Base-by-base conservation (phyloP, 2,888 invertebrate species). In the Myopa tessellatipennis region DNA sequence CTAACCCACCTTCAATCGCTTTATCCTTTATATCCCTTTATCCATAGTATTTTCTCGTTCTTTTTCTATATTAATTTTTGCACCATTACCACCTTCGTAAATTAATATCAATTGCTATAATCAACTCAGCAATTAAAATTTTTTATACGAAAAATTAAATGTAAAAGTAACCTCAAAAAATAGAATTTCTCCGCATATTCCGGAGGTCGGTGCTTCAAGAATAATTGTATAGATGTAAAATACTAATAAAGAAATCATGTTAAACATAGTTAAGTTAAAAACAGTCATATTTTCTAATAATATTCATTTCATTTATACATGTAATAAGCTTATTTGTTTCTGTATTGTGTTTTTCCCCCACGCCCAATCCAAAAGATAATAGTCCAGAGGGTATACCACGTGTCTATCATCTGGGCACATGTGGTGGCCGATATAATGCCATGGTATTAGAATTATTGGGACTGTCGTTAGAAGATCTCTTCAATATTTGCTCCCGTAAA, bases 371-470 rank as follows among this genome's bases (percentile, higher is more conserved):
- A 65, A 8, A 84, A 87, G 88, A 88, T 85, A 87, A 85, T 84
- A 86, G 87, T 83, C 88, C 92, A 93, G 98, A 98, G 91, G 99
- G 99, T 88, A 94, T 99, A 89, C 99, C 99, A 84, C 98, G 98
- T 92, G 98, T 99, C 86, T 98, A 97, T 92, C 99, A 99, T 92
- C 99, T 99, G 91, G 99, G 99, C 83, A 98, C 99, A 85, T 99
- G 99, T 91, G 89, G 88, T 88, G 98, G 98, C 89, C 98, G 98
- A 92, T 99, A 98, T 93, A 99, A 99, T 92, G 99, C 99, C 87
- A 92, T 99, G 90, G 99, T 99, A 88, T 97, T 99, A 97, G 99
- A 99, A 91, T 93, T 99, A 85, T 93, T 99, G 87, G 99, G 99
- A 85, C 98, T 99, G 85, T 98, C 98, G 90, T 93, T 99, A 88